Base-by-base conservation (phyloP, 2,888 invertebrate genomes). In the Scaptodrosophila latifasciaeformis region DNA sequence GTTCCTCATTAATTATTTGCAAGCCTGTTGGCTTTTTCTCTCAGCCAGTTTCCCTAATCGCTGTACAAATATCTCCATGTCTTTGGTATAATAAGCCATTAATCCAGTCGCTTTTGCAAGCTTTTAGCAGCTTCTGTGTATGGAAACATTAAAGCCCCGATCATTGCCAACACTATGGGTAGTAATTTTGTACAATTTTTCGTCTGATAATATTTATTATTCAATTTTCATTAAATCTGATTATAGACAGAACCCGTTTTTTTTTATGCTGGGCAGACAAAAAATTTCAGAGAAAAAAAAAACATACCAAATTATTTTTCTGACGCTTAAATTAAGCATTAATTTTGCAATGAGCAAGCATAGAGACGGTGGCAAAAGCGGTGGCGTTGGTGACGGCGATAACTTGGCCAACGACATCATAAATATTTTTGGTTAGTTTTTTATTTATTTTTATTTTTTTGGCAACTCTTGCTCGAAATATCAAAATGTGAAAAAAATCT, bases 201-300 rank as follows among this genome's bases (percentile, higher is more conserved):
- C 48, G 61, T 44, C 52, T 54, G 78, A 74, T 75, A 75, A 65
- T 75, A 78, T 78, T 71, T 74, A 78, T 74, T 78, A 74, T 74
- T 74, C 71, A 75, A 75, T 74, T 74, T 78, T 68, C 71, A 75
- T 78, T 71, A 74, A 75, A 75, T 74, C 72, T 75, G 72, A 78
- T 74, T 74, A 74, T 46, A 40, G 24, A 9, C 9, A 18, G 50
- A 71, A 70, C 78, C 62, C 49, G 57, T 78, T 78, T 74, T 58
- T 44, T 55, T 35, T 27, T n/a, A n/a, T n/a, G n/a, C n/a, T n/a
- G n/a, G 40, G 45, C 29, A 37, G 30, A 48, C 31, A 40, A 15
- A 40, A 15, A 30, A 45, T 18, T 15, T 27, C 15, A 15, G 13
- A 44, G 45, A 31, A 35, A 9, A 44, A 39, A 48, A 47, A 55